Evolutionary conservation across 1,140 invertebrate genomes (phyloP).

Genomic region (Melanaphis sacchari): DNA sequence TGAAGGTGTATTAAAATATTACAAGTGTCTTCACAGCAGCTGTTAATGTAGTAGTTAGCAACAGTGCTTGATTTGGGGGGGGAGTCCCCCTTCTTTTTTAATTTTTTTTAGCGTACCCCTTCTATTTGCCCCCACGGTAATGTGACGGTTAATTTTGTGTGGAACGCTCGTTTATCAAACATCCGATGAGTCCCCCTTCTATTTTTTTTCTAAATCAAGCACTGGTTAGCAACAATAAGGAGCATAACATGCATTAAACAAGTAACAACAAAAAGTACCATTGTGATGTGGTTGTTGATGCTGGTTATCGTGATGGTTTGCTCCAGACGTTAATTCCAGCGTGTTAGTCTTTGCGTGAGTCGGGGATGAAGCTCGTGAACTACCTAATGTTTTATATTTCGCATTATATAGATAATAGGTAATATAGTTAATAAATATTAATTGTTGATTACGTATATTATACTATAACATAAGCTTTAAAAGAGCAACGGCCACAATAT

Average conservation of each 20-base stretch:
- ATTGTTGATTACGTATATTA: background rate
- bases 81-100: too few species aligned
- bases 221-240: background rate
- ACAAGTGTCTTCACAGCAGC: background rate
- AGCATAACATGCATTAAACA: background rate
- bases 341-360: slow-evolving; percentile 66
- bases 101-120: too few species aligned
- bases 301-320: slow-evolving; percentile 56
- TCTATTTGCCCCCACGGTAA: too few species aligned
- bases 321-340: slow-evolving; percentile 49
- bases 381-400: slow-evolving; percentile 63
- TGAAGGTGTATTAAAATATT: background rate
- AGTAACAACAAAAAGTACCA: slow-evolving; percentile 42
- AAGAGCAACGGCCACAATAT: background rate
- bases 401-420: background rate
- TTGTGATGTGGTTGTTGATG: slow-evolving; percentile 51
- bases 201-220: too few species aligned
- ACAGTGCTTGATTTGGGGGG: too few species aligned
- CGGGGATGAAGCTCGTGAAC: slow-evolving; percentile 75
- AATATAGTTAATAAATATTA: background rate
- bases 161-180: too few species aligned
- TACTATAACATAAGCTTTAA: background rate
- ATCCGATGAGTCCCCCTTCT: too few species aligned
- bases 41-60: background rate
- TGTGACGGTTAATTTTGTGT: too few species aligned